phyloP scores from a whole-genome alignment of 1,140 invertebrate species.

The Anastatus disparis region DNA sequence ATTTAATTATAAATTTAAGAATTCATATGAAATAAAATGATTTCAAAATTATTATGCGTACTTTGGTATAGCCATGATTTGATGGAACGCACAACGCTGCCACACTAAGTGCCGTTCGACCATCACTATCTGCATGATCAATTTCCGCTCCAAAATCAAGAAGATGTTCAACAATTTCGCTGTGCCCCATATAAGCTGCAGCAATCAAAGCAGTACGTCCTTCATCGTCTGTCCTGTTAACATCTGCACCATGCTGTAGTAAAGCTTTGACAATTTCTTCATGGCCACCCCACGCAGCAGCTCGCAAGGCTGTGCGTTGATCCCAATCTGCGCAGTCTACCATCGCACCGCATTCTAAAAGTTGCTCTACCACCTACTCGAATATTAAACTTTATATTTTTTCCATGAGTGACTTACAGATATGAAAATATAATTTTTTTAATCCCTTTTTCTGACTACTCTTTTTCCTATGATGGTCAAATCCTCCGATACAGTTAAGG shows the following conservation, averaged over 20 bases:
- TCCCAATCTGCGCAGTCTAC: conserved; percentile 83
- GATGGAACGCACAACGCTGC: conserved; percentile 91
- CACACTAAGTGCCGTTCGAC: conserved; percentile 90
- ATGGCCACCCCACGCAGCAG: conserved; percentile 89
- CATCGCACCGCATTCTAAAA: conserved; percentile 83
- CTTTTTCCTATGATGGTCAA: no score
- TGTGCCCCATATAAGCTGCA: conserved; percentile 90
- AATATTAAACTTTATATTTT: no score
- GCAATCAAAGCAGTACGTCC: conserved; percentile 91
- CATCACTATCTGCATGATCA: conserved; percentile 89
- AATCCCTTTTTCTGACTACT: no score
- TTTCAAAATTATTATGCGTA: conserved; percentile 45
- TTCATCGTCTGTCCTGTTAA: conserved; percentile 87
- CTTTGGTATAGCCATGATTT: conserved; percentile 79
- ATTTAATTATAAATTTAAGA: not conserved
- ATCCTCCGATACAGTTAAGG: no score
- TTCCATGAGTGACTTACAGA: no score
- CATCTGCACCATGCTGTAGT: conserved; percentile 76
- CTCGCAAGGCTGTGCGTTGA: conserved; percentile 78
- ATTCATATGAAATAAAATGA: not conserved
- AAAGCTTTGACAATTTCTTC: conserved; percentile 82
- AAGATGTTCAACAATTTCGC: conserved; percentile 89
- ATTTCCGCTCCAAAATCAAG: conserved; percentile 87
- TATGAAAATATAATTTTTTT: no score
- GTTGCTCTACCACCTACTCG: conserved; percentile 84